Evolutionary conservation across 1,140 invertebrate genomes (phyloP), one percentile per base, ranked within the genome.

Genomic region (Diachasma alloeum): DNA sequence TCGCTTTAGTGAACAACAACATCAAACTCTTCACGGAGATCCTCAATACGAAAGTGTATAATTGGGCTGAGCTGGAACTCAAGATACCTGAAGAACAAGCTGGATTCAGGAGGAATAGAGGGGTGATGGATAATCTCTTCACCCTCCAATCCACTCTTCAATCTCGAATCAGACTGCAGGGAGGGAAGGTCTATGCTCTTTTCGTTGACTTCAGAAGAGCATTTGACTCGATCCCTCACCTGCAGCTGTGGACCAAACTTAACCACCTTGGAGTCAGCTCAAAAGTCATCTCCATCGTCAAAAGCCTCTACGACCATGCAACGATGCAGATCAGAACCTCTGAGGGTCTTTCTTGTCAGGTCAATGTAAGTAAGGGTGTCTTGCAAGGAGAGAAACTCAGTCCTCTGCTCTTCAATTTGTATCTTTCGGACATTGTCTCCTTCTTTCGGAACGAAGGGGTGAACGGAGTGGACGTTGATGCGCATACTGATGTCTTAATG

Each of bases 71-170:
- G 19, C 31, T n/a, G 44, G 26, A 63, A 68, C 17, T n/a, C 74
- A 1, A 76, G 78, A 66, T 81, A 6, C 80, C 79, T 10, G 77
- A 81, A 56, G 78, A 73, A 37, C 79, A 82, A 73, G 79, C 74
- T 15, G 79, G 72, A 24, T 80, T 72, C 48, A 36, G 72, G n/a
- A 56, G 68, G 13, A 56, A 46, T 8, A 67, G 37, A 0, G 48
- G 74, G n/a, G 19, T 80, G 15, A 42, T 48, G 24, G 77, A 82
- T 66, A 80, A 81, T 15, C 56, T 78, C 0, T 76, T 82, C 26
- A 44, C 75, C 0, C 72, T 81, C 1, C 59, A 73, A 17, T 17
- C 75, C 5, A 8, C 72, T 0, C 53, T 77, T n/a, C 77, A 80
- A 37, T 17, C 36, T 0, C 26, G 70, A 39, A 59, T 80, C 15